Conservation (phyloP, 2,113 vertebrate genomes). For the Psettodes erumei region DNA sequence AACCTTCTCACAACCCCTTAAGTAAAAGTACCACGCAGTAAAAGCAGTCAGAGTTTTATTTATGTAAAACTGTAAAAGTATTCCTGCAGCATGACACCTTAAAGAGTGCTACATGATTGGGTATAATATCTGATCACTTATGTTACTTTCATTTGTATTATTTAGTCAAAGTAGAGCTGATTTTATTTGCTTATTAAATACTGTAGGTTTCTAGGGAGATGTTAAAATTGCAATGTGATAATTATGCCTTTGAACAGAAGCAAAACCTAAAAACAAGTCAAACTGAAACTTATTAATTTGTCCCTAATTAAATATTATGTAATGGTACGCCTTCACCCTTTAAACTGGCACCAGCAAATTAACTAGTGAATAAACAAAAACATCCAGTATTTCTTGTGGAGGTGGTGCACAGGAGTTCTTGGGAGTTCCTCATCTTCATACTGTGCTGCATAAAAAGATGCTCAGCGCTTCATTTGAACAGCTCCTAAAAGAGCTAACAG, state of each 20-base stretch:
- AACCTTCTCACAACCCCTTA: no score
- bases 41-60: no score
- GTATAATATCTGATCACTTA: no score
- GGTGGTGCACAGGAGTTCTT: not conserved
- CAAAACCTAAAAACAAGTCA: not conserved
- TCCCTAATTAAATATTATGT: not conserved
- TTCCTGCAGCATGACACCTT: no score
- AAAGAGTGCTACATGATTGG: no score
- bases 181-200: not conserved
- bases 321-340: conserved; percentile 1
- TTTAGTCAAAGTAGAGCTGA: not conserved
- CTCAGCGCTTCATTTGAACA: not conserved
- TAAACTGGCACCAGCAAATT: not conserved
- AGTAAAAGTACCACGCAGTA: no score
- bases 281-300: not conserved
- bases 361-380: not conserved
- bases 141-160: not conserved
- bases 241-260: not conserved
- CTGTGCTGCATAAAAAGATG: not conserved
- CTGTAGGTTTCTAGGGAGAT: no score
- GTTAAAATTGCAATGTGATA: not conserved
- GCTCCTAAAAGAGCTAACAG: not conserved
- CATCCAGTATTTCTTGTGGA: conserved; percentile 7
- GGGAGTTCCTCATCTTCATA: no score
- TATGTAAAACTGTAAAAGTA: no score